phyloP scores from a whole-genome alignment of 2,888 invertebrate genomes.

The Prosapia bicincta region DNA sequence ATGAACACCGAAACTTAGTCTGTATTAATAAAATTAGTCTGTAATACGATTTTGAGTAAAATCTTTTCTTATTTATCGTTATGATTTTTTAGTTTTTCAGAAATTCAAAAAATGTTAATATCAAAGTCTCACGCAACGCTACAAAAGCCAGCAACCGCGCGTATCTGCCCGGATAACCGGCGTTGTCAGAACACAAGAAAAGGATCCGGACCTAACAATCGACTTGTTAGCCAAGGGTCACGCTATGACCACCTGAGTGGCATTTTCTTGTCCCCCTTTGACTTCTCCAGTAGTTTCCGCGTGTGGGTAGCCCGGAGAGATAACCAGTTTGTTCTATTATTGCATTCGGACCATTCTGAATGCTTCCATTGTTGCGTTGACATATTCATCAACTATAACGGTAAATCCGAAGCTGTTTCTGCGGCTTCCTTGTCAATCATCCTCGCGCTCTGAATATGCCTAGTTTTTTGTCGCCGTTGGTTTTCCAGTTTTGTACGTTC shows the following conservation, averaged over 20 bases:
- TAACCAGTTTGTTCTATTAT: background rate
- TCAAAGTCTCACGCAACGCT: no score
- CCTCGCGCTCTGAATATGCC: background rate
- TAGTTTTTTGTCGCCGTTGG: no score
- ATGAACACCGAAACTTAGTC: no score
- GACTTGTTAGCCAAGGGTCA: background rate
- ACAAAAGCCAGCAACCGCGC: no score
- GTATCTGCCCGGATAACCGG: no score
- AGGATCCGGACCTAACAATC: background rate
- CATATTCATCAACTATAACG: background rate
- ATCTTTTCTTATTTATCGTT: no score
- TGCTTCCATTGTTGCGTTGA: background rate
- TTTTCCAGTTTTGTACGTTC: no score
- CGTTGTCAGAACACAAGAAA: background rate
- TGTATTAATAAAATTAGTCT: no score
- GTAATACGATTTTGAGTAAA: no score
- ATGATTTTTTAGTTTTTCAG: no score
- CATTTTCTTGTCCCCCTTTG: background rate
- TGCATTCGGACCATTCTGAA: background rate
- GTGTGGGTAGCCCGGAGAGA: constrained; percentile 1
- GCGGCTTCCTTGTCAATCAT: background rate
- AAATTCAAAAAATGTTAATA: no score
- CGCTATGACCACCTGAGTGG: background rate
- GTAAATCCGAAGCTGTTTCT: background rate
- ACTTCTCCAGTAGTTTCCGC: background rate